phyloP scores from a whole-genome alignment of 2,797 vertebrate genomes.

The Ceryle rudis region DNA sequence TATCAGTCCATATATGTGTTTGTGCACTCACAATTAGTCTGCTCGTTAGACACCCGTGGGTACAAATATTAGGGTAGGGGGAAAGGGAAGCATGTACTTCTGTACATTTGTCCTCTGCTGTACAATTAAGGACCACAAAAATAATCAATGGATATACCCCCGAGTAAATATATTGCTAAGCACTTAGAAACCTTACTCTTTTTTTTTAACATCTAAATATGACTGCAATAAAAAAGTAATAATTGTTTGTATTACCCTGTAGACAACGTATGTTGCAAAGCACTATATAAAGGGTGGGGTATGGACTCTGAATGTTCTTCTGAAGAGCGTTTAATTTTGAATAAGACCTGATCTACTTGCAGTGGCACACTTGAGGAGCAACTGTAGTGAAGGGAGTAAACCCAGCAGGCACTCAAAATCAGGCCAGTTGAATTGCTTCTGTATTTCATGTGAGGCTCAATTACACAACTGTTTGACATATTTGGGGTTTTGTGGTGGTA shows the following conservation, averaged over 20 bases:
- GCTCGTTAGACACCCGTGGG: background rate
- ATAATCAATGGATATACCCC: background rate
- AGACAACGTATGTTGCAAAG: background rate
- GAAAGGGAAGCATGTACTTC: background rate
- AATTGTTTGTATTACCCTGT: background rate
- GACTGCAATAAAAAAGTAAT: background rate
- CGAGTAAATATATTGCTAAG: background rate
- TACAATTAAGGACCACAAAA: background rate
- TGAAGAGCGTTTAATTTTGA: background rate
- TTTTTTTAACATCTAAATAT: background rate
- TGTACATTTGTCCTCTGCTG: background rate
- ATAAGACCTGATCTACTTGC: background rate
- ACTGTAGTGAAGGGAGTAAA: background rate
- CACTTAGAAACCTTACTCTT: background rate
- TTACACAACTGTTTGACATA: background rate
- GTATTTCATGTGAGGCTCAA: background rate
- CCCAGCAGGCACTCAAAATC: background rate
- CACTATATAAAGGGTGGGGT: background rate
- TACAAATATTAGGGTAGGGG: background rate
- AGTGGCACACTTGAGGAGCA: background rate
- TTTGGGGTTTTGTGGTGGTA: background rate
- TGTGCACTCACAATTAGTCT: background rate
- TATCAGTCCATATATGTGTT: background rate
- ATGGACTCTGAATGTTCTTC: background rate
- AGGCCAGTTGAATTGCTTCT: slow-evolving; percentile 1